phyloP scores from a whole-genome alignment of 2,113 vertebrate genomes.

The Vombatus ursinus region DNA sequence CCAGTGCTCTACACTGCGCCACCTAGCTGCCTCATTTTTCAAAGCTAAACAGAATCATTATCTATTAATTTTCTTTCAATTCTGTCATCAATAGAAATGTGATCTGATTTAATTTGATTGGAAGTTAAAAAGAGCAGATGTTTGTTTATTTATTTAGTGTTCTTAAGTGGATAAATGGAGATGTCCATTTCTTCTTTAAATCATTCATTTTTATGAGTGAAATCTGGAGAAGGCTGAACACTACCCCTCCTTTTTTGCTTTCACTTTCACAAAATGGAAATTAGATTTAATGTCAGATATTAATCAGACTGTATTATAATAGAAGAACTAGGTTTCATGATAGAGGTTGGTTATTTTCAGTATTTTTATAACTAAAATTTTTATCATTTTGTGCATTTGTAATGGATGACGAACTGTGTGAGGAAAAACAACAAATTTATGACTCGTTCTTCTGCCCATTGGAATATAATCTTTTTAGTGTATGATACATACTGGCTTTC shows the following conservation, averaged over 20 bases:
- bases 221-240: background rate
- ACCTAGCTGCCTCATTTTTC: background rate
- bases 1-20: too few species aligned
- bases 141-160: background rate
- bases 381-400: background rate
- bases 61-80: background rate
- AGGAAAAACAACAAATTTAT: background rate
- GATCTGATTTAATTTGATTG: background rate
- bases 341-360: background rate
- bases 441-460: background rate
- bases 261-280: slow-evolving; percentile 51
- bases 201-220: slow-evolving; percentile 39
- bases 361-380: slow-evolving; percentile 24
- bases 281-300: slow-evolving; percentile 17
- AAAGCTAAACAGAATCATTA: background rate
- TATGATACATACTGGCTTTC: background rate
- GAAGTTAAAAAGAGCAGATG: background rate
- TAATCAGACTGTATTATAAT: background rate
- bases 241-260: background rate
- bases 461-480: background rate
- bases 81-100: slow-evolving; percentile 6
- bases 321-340: background rate
- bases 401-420: background rate
- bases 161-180: background rate
- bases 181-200: slow-evolving; percentile 34